A percentile compares a stretch with the other conserved stretches of the same genome.
phyloP scores from a whole-genome alignment of 2,113 vertebrate genomes.

The Seriola quinqueradiata region DNA sequence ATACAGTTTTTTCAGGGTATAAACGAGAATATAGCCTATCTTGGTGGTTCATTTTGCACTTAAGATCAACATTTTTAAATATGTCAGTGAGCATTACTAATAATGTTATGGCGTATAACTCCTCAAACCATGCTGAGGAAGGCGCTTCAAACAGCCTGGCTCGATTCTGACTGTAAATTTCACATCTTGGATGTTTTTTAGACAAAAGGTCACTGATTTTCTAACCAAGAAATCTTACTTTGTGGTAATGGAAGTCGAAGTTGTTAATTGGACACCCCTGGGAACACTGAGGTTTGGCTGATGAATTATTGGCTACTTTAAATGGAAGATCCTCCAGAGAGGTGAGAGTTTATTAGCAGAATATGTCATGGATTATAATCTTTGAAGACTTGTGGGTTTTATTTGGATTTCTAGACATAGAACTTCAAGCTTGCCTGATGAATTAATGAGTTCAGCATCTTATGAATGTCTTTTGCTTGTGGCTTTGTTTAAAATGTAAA shows the following conservation, averaged over 20 bases:
- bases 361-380: slow-evolving; percentile 10
- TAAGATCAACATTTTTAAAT: not conserved
- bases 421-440: not conserved
- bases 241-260: not conserved
- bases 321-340: slow-evolving; percentile 8
- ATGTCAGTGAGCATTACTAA: not conserved
- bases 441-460: not conserved
- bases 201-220: not conserved
- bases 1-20: not conserved
- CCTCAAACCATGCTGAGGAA: not conserved
- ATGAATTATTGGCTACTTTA: slow-evolving; percentile 23
- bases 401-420: not conserved
- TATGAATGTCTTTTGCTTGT: not conserved
- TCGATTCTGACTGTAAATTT: not conserved
- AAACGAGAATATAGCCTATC: not conserved
- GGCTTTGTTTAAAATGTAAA: slow-evolving; percentile 20
- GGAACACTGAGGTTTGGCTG: slow-evolving; percentile 28
- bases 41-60: not conserved
- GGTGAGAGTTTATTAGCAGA: slow-evolving; percentile 34
- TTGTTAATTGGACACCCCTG: slow-evolving; percentile 30
- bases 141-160: not conserved
- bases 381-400: not conserved
- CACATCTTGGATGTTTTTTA: not conserved
- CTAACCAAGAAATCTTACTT: slow-evolving; percentile 10
- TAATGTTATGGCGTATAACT: not conserved